Base-by-base conservation (phyloP, 1,140 invertebrate genomes). In the Megalopta genalis region DNA sequence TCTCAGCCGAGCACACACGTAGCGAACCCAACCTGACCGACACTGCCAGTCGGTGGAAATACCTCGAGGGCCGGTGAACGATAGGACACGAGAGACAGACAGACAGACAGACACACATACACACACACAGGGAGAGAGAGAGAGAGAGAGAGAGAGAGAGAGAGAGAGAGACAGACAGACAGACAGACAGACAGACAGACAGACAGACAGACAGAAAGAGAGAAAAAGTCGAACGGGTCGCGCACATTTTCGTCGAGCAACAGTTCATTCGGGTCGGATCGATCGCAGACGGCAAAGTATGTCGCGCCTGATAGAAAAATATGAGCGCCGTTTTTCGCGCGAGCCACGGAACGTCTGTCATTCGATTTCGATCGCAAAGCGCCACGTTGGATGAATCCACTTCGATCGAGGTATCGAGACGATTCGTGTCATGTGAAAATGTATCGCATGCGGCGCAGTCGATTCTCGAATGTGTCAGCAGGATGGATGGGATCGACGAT, bases 1-100 rank as follows among this genome's bases (percentile, higher is more conserved):
- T 25, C 27, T 65, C 42, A 25, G 62, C 49, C 54, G 27, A 69
- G 64, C 27, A 52, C 32, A 54, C 27, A 42, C 39, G 9, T 42
- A 25, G 59, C 60, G 57, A 63, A 78, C 49, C 69, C 49, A 57
- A 77, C 69, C 80, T 73, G 42, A 46, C 68, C 64, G 70, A 80
- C 25, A 57, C 52, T 71, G 62, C 42, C 54, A 37, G 62, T 80
- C 39, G 4, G 14, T 57, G 72, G 63, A 70, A 84, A 80, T 68
- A 57, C 37, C 39, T 59, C 32, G 64, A 67, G 57, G 64, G 54
- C 59, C 37, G 63, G 54, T 67, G 46, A 39, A 37, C 14, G n/a
- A 71, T 39, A 72, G 46, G 21, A 25, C 14, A 46, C 14, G 12
- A 46, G 10, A 42, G 8, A 39, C 12, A 10, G 39, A 10, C 39